phyloP scores from a whole-genome alignment of 1,140 invertebrate genomes.

The Sinella curviseta region DNA sequence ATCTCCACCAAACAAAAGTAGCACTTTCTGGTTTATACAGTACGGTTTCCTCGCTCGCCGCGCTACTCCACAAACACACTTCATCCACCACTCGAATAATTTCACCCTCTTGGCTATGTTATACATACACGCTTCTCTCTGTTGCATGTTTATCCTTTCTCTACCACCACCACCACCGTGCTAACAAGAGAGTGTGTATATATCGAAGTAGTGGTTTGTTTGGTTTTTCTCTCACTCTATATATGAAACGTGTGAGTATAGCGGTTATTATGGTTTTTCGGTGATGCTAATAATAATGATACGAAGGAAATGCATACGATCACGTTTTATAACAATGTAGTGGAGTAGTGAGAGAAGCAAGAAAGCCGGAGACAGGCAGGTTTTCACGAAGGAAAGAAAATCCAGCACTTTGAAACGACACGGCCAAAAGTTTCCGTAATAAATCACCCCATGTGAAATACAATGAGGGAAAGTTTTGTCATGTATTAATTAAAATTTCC shows the following conservation, averaged over 20 bases:
- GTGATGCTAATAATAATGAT: neutral
- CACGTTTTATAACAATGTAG: too few relatives aligned
- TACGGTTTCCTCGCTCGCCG: neutral
- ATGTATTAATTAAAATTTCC: slow-evolving; percentile 51
- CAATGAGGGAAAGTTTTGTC: slow-evolving; percentile 49
- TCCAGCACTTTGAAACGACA: neutral
- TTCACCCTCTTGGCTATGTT: neutral
- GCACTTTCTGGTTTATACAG: neutral
- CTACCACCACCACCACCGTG: too few relatives aligned
- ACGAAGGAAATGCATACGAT: neutral
- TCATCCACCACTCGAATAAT: neutral
- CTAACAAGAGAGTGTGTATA: too few relatives aligned
- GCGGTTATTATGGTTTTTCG: neutral
- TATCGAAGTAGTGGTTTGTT: too few relatives aligned
- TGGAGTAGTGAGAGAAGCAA: neutral
- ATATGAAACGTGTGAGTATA: too few relatives aligned
- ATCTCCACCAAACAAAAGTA: neutral
- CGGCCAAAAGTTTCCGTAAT: slow-evolving; percentile 44
- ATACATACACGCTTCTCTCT: too few relatives aligned
- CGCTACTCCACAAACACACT: neutral
- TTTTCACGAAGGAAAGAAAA: neutral
- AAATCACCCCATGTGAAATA: slow-evolving; percentile 46
- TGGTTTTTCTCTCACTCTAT: too few relatives aligned
- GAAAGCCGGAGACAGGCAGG: neutral
- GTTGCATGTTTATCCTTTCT: too few relatives aligned